Percentiles rank a stretch among this genome's conserved stretches.
These are phyloP conservation scores for Trichopria drosophilae DNA, from an alignment of 2,888 invertebrate species.

Conservation along the genomic window DNA sequence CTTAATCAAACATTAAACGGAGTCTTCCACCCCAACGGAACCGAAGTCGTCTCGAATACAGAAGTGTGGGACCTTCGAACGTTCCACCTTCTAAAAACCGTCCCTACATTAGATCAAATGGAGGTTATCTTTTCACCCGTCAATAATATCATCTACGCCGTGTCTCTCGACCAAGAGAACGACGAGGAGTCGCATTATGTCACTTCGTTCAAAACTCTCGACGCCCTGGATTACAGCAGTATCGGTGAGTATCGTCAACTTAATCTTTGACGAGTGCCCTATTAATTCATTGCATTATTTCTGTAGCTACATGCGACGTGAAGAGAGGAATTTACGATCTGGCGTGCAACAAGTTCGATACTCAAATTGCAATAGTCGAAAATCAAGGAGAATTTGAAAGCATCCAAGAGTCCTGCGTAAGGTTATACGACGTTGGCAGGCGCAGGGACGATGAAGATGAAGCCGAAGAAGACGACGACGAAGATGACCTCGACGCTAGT, in stretches of 20 bases:
- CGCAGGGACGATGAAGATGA: conserved; percentile 87
- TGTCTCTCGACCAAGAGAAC: conserved; percentile 73
- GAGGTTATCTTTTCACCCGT: conserved; percentile 85
- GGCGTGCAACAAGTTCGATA: conserved; percentile 80
- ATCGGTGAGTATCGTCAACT: conserved; percentile 83
- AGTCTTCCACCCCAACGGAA: conserved; percentile 93
- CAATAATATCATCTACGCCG: conserved; percentile 86
- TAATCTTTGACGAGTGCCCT: too few species aligned
- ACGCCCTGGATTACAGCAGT: conserved; percentile 90
- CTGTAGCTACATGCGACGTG: conserved; percentile 86
- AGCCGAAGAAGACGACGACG: conserved; percentile 72
- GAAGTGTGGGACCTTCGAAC: conserved; percentile 98
- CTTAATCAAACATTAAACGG: conserved; percentile 93
- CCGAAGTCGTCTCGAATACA: conserved; percentile 90
- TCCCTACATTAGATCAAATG: conserved; percentile 90
- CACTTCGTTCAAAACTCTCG: conserved; percentile 92
- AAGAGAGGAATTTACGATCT: conserved; percentile 87
- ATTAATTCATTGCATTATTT: conserved; percentile 23
- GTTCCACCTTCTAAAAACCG: conserved; percentile 90
- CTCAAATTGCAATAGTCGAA: conserved; percentile 89
- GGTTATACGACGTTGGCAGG: conserved; percentile 90
- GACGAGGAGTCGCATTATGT: conserved; percentile 79
- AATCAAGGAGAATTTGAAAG: conserved; percentile 82
- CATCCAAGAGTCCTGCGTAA: conserved; percentile 85
- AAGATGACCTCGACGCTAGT: conserved; percentile 65